Conservation (phyloP, 2,797 vertebrate genomes). For the Rhyacichthys aspro region DNA sequence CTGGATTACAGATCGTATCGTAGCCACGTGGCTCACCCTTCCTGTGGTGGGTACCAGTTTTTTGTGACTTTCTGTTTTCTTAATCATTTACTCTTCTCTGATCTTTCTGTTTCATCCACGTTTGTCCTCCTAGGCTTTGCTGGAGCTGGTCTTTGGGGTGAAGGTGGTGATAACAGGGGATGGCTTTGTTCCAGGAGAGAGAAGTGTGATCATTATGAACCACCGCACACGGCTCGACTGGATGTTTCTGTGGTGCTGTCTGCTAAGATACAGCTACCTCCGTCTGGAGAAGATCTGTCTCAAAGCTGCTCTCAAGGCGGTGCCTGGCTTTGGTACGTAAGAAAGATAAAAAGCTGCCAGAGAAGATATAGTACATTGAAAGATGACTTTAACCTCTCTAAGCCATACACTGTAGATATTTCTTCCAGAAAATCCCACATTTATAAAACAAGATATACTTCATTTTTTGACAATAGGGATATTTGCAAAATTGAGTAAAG, state of each 20-base stretch:
- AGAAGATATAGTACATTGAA: no score
- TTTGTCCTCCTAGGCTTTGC: slow-evolving; percentile 82
- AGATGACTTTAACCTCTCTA: no score
- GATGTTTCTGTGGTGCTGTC: slow-evolving; percentile 99
- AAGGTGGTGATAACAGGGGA: slow-evolving; percentile 97
- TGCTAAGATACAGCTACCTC: slow-evolving; percentile 97
- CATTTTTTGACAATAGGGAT: no score
- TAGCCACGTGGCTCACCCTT: slow-evolving; percentile 96
- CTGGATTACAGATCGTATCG: slow-evolving; percentile 92
- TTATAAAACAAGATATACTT: no score
- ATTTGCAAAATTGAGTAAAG: no score
- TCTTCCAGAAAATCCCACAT: no score
- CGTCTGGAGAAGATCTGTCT: slow-evolving; percentile 97
- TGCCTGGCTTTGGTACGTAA: slow-evolving; percentile 95
- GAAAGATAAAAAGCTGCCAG: no score
- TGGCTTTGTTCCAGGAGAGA: slow-evolving; percentile 95
- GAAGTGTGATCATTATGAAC: slow-evolving; percentile 99
- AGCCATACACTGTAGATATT: no score
- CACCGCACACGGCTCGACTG: slow-evolving; percentile 98
- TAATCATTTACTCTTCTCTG: slow-evolving; percentile 12
- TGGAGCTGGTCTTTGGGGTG: slow-evolving; percentile 94
- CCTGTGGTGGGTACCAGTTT: slow-evolving; percentile 88
- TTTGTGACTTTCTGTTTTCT: slow-evolving; percentile 22
- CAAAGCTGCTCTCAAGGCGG: slow-evolving; percentile 91
- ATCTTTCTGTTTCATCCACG: background rate